Evolutionary conservation across 2,113 vertebrate genomes (phyloP), one percentile per base, ranked within the genome.

Genomic region (Podiceps cristatus): DNA sequence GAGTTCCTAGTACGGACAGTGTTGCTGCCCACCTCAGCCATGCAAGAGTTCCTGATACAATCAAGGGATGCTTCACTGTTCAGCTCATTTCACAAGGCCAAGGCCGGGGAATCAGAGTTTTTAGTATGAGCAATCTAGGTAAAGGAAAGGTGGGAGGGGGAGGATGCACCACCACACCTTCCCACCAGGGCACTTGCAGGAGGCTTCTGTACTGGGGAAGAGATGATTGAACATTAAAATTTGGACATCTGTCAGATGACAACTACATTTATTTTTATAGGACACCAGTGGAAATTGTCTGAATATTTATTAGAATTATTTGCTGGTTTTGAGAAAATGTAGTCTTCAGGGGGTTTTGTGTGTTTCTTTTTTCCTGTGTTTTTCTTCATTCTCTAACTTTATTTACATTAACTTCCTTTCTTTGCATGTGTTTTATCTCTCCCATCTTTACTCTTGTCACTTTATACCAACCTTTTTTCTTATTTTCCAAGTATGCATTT

Each of bases 401-500:
- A 56, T 64, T 53, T 78, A 31, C 23, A 25, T 63, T 56, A 81
- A n/a, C 12, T 47, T 83, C 17, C 9, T 4, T 52, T 74, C 10
- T 60, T 86, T 52, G 23, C 2, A 10, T 29, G 15, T 50, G 15
- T 50, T 82, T 78, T 78, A 8, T 76, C 13, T 75, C 52, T 71
- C 8, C 7, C 73, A 9, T 40, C 10, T 79, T 88, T 55, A 20
- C 1, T 79, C 20, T 72, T 80, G 16, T 3, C 28, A 22, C 5
- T 79, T 68, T 35, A 56, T 0, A 1, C 6, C 18, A 76, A 17
- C 0, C 0, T 40, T 86, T 75, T 60, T 33, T 33, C 8, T 28
- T 88, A 11, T 68, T 49, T 60, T 60, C 28, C 18, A 60, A 37
- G 11, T 11, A 3, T 72, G 5, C 2, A 13, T 27, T 72, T 72